Evolutionary conservation across 2,113 vertebrate genomes (phyloP).

Genomic region (Ancistrus triradiatus): DNA sequence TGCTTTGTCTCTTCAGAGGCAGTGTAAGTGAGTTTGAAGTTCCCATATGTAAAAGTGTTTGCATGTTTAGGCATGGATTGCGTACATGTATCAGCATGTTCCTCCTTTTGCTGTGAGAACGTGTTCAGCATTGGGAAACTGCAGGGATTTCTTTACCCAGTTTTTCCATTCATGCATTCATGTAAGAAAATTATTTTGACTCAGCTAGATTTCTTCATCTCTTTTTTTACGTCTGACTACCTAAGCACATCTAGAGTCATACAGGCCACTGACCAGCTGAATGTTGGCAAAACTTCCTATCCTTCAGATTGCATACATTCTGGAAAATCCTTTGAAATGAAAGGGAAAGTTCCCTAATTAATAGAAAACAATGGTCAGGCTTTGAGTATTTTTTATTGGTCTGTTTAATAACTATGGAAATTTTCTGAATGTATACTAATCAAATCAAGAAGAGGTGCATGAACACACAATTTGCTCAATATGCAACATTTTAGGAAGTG

Average conservation of each 20-base stretch:
- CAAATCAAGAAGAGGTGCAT: too few relatives aligned
- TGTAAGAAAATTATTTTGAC: conserved; percentile 28
- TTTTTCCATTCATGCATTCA: conserved; percentile 1
- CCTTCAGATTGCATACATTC: too few relatives aligned
- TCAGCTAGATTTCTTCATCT: conserved; percentile 62
- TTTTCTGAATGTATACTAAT: too few relatives aligned
- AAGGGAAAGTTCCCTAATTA: not conserved
- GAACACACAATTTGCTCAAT: too few relatives aligned
- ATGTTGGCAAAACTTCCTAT: not conserved
- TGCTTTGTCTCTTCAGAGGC: too few relatives aligned
- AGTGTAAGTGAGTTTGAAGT: not conserved
- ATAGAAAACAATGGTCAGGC: too few relatives aligned
- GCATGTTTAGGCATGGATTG: conserved; percentile 21
- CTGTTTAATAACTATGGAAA: too few relatives aligned
- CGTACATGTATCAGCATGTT: conserved; percentile 19
- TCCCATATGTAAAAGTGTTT: conserved; percentile 7
- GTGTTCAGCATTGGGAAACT: conserved; percentile 10
- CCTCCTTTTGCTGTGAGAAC: conserved; percentile 3
- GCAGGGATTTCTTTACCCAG: not conserved
- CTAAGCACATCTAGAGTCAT: conserved; percentile 36
- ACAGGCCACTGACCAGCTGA: not conserved
- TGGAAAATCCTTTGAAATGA: too few relatives aligned
- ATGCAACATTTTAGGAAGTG: too few relatives aligned
- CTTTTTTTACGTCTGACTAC: too few relatives aligned
- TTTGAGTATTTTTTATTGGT: too few relatives aligned